Base-by-base conservation (phyloP, 2,113 vertebrate species). In the Numenius arquata region DNA sequence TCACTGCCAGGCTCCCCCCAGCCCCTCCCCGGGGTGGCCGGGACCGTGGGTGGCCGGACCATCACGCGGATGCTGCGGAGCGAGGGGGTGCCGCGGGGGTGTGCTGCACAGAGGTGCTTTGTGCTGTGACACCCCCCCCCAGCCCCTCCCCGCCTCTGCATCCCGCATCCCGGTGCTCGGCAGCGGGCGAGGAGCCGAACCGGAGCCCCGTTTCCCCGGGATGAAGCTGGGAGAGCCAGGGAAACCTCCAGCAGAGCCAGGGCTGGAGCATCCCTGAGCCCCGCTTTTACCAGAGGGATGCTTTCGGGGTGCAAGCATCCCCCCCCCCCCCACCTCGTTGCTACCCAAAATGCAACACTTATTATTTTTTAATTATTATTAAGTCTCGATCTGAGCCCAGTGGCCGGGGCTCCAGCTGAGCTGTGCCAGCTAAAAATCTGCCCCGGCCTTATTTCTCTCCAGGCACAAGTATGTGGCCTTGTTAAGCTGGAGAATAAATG, bases 71-170 rank as follows among this genome's bases (percentile, higher is more conserved):
- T 32, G 56, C 79, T 25, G 41, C 3, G 7, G 34, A 34, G 61
- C 1, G 0, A 4, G 10, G 3, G 45, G 9, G 4, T 15, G 36
- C 75, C 18, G 4, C 0, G 1, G 47, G 56, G 45, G 12, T 26
- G 55, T 41, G 65, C 52, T 3, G 55, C 92, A 87, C 89, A 78
- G 65, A 72, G 21, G 29, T 0, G 4, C 81, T 85, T 81, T 89
- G 72, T 92, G 34, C 50, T 36, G 8, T 15, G 18, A 11, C 18
- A 9, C 29, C n/a, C 52, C 30, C 16, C 30, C 6, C 6, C 14
- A n/a, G n/a, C 10, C 4, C 8, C 13, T 5, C 26, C 40, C 29
- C 56, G 3, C 38, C 58, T 16, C 70, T 9, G 8, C 36, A 4
- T 45, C 81, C 34, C 6, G 3, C 52, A 52, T 52, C 52, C 52